These are phyloP conservation scores for Opisthocomus hoazin DNA, from an alignment of 2,113 vertebrate genomes.

Conservation along the genomic window DNA sequence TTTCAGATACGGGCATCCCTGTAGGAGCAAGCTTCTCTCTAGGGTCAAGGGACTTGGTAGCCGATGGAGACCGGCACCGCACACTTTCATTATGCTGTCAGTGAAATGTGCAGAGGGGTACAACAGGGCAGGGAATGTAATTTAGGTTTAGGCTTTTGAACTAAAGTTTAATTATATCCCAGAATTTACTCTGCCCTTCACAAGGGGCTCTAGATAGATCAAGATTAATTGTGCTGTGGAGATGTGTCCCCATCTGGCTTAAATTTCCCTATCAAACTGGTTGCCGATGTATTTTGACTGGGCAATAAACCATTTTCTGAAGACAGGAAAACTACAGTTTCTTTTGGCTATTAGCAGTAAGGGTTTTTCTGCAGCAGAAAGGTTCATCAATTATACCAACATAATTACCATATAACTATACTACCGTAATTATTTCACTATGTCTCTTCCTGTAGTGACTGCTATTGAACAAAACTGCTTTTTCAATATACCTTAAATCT, in stretches of 20 bases:
- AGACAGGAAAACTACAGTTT: not conserved
- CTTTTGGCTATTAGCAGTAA: not conserved
- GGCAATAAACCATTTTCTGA: constrained; percentile 20
- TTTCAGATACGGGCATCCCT: not conserved
- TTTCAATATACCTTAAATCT: not conserved
- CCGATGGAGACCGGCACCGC: fast-evolving
- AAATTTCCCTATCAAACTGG: not conserved
- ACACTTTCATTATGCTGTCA: fast-evolving
- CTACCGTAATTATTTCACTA: constrained; percentile 19
- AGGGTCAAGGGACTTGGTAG: fast-evolving
- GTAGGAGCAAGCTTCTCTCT: not conserved
- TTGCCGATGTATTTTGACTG: not conserved
- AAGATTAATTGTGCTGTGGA: not conserved
- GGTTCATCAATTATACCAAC: constrained; percentile 42
- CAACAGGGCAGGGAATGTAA: not conserved
- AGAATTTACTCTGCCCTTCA: constrained; percentile 1
- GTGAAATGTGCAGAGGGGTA: not conserved
- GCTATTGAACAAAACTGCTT: constrained; percentile 11
- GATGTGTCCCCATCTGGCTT: not conserved
- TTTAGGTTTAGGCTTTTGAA: not conserved
- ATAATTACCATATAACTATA: constrained; percentile 41
- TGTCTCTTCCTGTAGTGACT: constrained; percentile 19
- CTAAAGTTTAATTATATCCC: not conserved
- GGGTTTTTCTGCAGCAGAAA: not conserved
- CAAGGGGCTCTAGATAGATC: not conserved